These are phyloP conservation scores for Conistra vaccinii DNA, from an alignment of 2,888 invertebrate species.

Conservation along the genomic window DNA sequence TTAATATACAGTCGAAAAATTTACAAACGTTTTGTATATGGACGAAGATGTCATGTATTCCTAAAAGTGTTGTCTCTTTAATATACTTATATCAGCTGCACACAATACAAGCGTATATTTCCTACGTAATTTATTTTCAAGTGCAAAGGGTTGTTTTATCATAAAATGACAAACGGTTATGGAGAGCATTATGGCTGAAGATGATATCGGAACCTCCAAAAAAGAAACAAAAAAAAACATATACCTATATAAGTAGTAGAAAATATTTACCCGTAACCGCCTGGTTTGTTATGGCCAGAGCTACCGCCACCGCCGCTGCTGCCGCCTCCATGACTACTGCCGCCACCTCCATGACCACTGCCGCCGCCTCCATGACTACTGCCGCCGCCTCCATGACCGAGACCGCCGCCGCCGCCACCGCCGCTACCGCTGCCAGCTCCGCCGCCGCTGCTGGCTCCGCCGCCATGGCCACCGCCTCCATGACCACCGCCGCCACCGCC, in stretches of 20 bases:
- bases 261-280: constrained; percentile 31
- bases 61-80: not conserved
- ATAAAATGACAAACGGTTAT: not conserved
- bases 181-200: not conserved
- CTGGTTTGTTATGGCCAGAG: not conserved
- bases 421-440: constrained; percentile 60
- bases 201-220: not conserved
- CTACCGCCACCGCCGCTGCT: not conserved
- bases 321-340: constrained; percentile 3
- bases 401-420: constrained; percentile 61
- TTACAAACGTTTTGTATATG: not conserved
- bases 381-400: constrained; percentile 46
- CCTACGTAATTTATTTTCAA: not conserved
- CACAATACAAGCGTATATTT: not conserved
- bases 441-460: constrained; percentile 42
- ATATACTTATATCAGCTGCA: not conserved
- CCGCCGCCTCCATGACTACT: constrained; percentile 40
- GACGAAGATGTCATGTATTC: not conserved
- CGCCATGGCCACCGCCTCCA: constrained; percentile 35
- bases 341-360: constrained; percentile 27
- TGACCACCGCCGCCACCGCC: constrained; percentile 54
- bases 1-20: constrained; percentile 7
- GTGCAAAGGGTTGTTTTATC: not conserved
- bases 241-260: not conserved
- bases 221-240: not conserved